Evolutionary conservation across 2,888 invertebrate genomes (phyloP).

Genomic region (Steinernema scapterisci): DNA sequence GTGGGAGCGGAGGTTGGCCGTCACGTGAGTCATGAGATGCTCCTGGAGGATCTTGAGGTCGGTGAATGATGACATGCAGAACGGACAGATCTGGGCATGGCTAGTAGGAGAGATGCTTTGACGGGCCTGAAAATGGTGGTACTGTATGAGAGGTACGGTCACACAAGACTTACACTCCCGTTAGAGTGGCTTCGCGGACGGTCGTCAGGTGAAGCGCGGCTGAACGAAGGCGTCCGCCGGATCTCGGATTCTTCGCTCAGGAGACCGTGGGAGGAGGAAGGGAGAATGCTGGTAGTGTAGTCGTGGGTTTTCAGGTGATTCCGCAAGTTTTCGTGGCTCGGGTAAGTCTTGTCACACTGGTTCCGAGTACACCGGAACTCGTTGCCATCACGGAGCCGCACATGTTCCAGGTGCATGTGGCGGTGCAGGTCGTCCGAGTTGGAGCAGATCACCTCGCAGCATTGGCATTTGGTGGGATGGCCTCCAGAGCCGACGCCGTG

Average conservation of each 20-base stretch:
- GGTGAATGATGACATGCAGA: constrained; percentile 17
- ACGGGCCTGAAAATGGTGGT: neutral
- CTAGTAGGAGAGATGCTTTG: neutral
- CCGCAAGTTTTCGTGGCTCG: constrained; percentile 53
- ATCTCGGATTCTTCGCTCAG: constrained; percentile 27
- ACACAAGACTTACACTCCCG: neutral
- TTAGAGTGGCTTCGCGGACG: constrained; percentile 7
- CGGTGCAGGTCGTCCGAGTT: constrained; percentile 42
- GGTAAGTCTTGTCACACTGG: constrained; percentile 54
- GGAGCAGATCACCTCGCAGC: constrained; percentile 32
- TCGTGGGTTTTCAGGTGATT: constrained; percentile 57
- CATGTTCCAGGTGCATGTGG: constrained; percentile 64
- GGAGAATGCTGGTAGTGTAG: neutral
- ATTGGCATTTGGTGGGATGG: constrained; percentile 30
- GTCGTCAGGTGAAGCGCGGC: neutral
- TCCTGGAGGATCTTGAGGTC: constrained; percentile 40
- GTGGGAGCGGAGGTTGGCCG: constrained; percentile 69
- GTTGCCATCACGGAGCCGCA: constrained; percentile 60
- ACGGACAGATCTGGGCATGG: neutral
- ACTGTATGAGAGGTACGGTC: neutral
- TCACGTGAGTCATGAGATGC: constrained; percentile 61
- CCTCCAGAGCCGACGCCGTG: neutral
- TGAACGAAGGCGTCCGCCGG: neutral
- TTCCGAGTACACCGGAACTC: constrained; percentile 58
- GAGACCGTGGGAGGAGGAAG: constrained; percentile 37